Conservation (phyloP, 2,797 vertebrate genomes). For the Hafferia zeledoni region DNA sequence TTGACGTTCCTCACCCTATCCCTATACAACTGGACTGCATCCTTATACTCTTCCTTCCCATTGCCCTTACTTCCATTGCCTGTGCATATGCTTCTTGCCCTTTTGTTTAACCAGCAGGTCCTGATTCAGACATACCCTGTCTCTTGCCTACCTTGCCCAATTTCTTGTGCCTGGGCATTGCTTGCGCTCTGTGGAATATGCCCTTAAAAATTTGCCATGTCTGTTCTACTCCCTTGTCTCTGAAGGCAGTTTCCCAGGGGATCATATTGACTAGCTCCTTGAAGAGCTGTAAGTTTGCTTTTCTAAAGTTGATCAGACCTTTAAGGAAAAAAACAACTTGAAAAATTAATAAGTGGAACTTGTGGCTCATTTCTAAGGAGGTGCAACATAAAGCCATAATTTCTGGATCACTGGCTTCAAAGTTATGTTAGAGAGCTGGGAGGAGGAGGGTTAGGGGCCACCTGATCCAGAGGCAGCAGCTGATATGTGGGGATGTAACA, state of each 20-base stretch:
- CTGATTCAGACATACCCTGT: background rate
- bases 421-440: background rate
- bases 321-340: background rate
- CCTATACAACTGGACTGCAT: background rate
- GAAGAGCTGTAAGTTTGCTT: background rate
- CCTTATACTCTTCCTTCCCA: background rate
- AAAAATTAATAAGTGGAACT: background rate
- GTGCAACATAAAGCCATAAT: background rate
- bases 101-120: background rate
- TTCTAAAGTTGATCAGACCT: background rate
- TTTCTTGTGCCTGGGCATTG: background rate
- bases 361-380: background rate
- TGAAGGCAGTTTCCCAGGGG: background rate
- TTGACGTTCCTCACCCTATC: background rate
- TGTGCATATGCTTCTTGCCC: background rate
- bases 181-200: background rate
- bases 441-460: background rate
- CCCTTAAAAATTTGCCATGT: background rate
- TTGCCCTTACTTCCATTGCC: background rate
- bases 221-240: background rate
- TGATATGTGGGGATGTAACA: background rate
- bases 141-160: background rate
- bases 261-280: background rate
- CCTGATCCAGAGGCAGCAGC: background rate
- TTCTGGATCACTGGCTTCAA: background rate